Evolutionary conservation across 2,797 vertebrate species (phyloP), one percentile per base, ranked within the genome.

Genomic region (Lutjanus argentimaculatus): DNA sequence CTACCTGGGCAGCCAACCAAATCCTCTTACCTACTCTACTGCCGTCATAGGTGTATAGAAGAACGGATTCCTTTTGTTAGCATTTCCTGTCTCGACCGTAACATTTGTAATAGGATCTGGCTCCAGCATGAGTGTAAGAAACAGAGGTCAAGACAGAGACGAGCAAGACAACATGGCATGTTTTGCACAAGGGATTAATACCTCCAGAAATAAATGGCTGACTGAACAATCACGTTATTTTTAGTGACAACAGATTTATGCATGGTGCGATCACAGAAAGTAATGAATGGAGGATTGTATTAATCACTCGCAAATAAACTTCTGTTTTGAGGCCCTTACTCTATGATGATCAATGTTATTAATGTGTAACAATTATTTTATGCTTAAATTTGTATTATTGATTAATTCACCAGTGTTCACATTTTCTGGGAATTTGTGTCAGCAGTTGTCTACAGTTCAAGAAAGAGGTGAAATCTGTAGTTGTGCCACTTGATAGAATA

Each of bases 21-120:
- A 96, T 95, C 94, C 93, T 94, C 92, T 95, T 95, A 95, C 46
- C 85, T 67, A 25, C 64, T 78, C 65, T 48, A 72, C 83, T 88
- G 79, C 75, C 66, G 76, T 91, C 86, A 90, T 51, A 63, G 65
- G 85, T 80, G 72, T 80, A 84, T 62, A 71, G 76, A 86, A 82
- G 82, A 70, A 80, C 53, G 0, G 72, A 70, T 73, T 83, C 52
- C 46, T 90, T 82, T 87, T 66, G 71, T 78, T 80, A 64, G 82
- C 69, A 30, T 82, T 92, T 92, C 89, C 88, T 89, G 86, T 91
- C 53, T 82, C 6, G n/a, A 51, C 6, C 75, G 72, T 62, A 64
- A 30, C 63, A 45, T 75, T 81, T 79, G 45, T 84, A 87, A 85
- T 79, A 49, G 89, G 86, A 91, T 82, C 80, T 82, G 56, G 15